Base-by-base conservation (phyloP, 2,797 vertebrate genomes). In the Philypnodon macrostomus region DNA sequence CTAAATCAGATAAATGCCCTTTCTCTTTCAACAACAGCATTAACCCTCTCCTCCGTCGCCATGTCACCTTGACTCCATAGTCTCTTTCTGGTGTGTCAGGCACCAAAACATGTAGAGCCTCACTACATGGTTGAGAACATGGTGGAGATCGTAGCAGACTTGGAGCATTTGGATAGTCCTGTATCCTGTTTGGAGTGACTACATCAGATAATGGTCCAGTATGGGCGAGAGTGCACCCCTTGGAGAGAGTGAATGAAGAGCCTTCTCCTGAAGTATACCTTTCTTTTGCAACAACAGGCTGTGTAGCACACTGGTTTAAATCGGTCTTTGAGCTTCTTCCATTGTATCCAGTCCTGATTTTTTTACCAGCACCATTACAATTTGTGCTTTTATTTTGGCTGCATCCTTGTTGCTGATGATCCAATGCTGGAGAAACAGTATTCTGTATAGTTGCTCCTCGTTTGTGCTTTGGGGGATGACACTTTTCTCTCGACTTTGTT, bases 21-120 rank as follows among this genome's bases (percentile, higher is more conserved):
- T 47, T 82, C 34, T 90, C 76, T 59, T 53, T 87, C 35, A 96
- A 80, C 56, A 87, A 63, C 13, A 58, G 47, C 88, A 94, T 90
- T 1, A 94, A 26, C 0, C 47, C 70, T 53, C 61, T 87, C 46
- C 94, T 87, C 36, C 74, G 90, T 37, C 93, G 89, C 95, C 96
- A 97, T 0, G 93, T 95, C 42, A 93, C 91, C 57, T 87, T 95
- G 2, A 97, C 0, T 1, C 93, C 93, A 4, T 96, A 97, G 63
- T 93, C 88, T 0, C 69, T 87, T 72, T 95, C 92, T 0, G 94
- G 95, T 1, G 94, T 97, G 35, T 96, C 92, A 6, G 79, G 37
- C 5, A 90, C 94, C 42, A 97, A 86, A 58, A 83, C 31, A 16
- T 81, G 77, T 23, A 56, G 26, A 32, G 49, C 69, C 33, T 37